phyloP scores from a whole-genome alignment of 2,888 invertebrate species.

The Metellina segmentata region DNA sequence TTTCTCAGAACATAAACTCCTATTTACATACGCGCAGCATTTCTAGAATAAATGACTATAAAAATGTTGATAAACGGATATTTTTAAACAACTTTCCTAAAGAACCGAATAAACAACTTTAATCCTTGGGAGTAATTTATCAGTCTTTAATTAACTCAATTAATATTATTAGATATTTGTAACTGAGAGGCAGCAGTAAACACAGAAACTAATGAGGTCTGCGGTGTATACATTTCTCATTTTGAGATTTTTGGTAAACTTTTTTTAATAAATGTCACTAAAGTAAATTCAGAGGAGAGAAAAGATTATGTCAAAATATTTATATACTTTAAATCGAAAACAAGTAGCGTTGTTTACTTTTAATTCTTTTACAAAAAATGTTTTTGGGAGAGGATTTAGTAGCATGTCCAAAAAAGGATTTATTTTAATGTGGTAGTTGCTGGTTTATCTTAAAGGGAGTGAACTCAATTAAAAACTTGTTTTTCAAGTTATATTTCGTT shows the following conservation, averaged over 20 bases:
- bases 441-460: too few species aligned
- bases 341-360: too few species aligned
- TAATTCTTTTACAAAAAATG: too few species aligned
- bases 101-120: not conserved
- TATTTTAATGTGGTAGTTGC: too few species aligned
- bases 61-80: not conserved
- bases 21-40: not conserved
- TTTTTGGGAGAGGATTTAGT: too few species aligned
- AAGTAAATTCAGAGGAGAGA: not conserved
- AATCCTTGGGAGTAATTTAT: not conserved
- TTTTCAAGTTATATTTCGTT: too few species aligned
- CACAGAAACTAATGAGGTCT: not conserved
- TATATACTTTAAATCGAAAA: too few species aligned
- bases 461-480: too few species aligned
- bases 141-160: constrained; percentile 1
- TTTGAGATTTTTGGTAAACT: not conserved
- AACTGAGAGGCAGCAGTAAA: not conserved
- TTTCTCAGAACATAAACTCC: not conserved
- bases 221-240: not conserved
- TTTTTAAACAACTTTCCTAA: not conserved
- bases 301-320: not conserved
- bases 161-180: not conserved
- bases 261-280: not conserved
- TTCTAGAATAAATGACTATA: not conserved
- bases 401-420: too few species aligned